Conservation (phyloP, 2,797 vertebrate genomes). For the Sarcophilus harrisii region DNA sequence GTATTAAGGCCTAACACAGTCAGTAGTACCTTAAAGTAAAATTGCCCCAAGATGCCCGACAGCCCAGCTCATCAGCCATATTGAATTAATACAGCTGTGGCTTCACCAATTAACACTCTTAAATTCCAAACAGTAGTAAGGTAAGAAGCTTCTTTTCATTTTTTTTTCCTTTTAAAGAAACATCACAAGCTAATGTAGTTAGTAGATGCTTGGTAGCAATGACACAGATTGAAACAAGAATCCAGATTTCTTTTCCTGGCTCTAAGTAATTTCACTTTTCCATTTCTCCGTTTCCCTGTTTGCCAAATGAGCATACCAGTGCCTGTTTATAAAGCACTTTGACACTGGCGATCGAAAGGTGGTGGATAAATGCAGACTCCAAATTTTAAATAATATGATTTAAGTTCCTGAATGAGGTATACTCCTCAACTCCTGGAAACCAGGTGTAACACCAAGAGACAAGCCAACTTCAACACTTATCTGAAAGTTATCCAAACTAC, state of each 20-base stretch:
- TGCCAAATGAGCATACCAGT: constrained; percentile 54
- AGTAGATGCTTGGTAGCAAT: neutral
- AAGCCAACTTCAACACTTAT: constrained; percentile 62
- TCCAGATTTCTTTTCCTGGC: constrained; percentile 8
- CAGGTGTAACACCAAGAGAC: neutral
- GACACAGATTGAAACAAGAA: neutral
- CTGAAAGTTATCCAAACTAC: constrained; percentile 47
- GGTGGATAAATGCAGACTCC: constrained; percentile 46
- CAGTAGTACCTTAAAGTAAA: constrained; percentile 41
- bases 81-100: constrained; percentile 20
- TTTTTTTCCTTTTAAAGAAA: constrained; percentile 1
- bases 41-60: neutral
- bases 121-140: neutral
- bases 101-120: constrained; percentile 44
- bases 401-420: constrained; percentile 18
- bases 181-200: neutral
- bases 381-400: constrained; percentile 55
- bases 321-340: constrained; percentile 56
- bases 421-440: constrained; percentile 13
- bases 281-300: constrained; percentile 27
- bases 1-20: constrained; percentile 33
- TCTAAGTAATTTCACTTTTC: constrained; percentile 10
- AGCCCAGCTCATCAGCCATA: neutral
- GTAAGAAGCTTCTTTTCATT: neutral
- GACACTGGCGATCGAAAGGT: constrained; percentile 48